Evolutionary conservation across 2,113 vertebrate species (phyloP), one percentile per base, ranked within the genome.

Genomic region (Calypte anna): DNA sequence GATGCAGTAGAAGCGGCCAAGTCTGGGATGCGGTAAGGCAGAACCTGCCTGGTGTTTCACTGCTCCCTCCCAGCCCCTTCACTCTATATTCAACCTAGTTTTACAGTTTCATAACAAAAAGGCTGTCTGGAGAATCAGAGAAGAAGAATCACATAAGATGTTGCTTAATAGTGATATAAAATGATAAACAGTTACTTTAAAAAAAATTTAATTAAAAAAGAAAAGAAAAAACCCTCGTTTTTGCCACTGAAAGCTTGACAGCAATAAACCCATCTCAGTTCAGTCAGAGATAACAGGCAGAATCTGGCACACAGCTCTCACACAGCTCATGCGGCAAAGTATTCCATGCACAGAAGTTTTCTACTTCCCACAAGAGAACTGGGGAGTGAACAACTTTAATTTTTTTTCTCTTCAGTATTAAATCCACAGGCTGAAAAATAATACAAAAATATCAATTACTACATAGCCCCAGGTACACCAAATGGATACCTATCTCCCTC

Each of bases 311-410:
- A 14, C 27, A 46, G 15, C 3, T 82, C 3, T 50, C 55, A 40
- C 40, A 40, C 40, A 48, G 50, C 7, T 62, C 58, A 6, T 24
- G 28, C 23, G 4, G 54, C 31, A 27, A 25, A 50, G 22, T 46
- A 57, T 78, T 63, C 24, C 38, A 59, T 4, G 69, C 0, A 14
- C 5, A 80, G 25, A 80, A 61, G 9, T 73, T 76, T 82, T 75
- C 78, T 62, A 22, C 16, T 78, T 58, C 25, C 7, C 44, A 63
- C 31, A 63, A 61, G 24, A 87, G 7, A 18, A 73, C 25, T 18
- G 3, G 3, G 0, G 1, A 88, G 3, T 14, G 3, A 21, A 7
- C 19, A 78, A 14, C 31, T 62, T 46, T 8, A 17, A 22, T 43
- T 9, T 1, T 8, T 22, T 74, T 38, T 33, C 17, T n/a, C 54